These are phyloP conservation scores for Spisula subtruncata DNA, from an alignment of 2,888 invertebrate genomes.

Conservation along the genomic window DNA sequence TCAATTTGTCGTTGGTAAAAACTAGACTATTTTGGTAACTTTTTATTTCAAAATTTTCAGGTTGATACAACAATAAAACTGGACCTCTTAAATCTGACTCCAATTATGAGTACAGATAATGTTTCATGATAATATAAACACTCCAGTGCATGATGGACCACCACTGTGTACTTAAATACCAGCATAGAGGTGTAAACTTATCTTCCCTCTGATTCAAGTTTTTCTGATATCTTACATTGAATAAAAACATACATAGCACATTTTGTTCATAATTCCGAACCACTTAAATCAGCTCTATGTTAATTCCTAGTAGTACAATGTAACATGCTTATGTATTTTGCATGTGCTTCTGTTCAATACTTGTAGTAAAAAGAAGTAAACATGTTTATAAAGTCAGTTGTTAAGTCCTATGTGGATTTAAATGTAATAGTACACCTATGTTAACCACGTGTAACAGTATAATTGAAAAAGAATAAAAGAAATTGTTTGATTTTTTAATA, in stretches of 20 bases:
- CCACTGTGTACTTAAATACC: neutral
- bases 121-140: neutral
- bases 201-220: neutral
- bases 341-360: neutral
- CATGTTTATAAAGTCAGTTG: neutral
- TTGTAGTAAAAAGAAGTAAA: neutral
- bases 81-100: neutral
- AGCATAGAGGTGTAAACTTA: neutral
- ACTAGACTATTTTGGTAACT: too few species aligned
- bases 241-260: neutral
- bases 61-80: neutral
- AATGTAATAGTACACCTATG: neutral
- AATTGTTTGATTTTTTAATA: too few species aligned
- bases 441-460: neutral
- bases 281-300: neutral
- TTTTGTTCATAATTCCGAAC: neutral
- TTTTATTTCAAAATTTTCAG: constrained; percentile 79
- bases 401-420: neutral
- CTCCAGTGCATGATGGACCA: neutral
- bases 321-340: neutral
- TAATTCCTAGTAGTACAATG: too few species aligned
- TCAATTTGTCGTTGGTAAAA: too few species aligned
- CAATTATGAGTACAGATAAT: neutral
- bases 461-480: too few species aligned
- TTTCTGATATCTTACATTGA: neutral